A percentile compares a stretch with the other conserved stretches of the same genome.
Evolutionary conservation across 2,113 vertebrate species (phyloP).

Genomic region (Dromiciops gliroides): DNA sequence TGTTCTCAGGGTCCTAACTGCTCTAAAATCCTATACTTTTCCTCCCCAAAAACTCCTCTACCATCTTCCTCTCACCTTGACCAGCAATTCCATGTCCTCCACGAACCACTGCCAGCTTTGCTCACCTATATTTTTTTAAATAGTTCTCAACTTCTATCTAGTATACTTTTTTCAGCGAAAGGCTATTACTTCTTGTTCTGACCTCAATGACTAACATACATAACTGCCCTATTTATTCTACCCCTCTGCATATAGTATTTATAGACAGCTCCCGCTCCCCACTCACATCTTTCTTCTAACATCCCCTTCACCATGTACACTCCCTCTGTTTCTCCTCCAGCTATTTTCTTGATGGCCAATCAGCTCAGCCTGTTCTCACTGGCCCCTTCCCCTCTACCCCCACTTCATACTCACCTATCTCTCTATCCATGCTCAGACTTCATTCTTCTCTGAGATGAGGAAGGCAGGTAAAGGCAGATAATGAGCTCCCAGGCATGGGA

Average conservation of each 20-base stretch:
- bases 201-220: conserved; percentile 81
- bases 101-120: background rate
- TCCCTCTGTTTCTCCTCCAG: background rate
- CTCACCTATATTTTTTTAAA: conserved; percentile 22
- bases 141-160: conserved; percentile 10
- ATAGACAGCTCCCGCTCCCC: conserved; percentile 67
- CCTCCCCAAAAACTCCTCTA: background rate
- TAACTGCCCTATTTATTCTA: conserved; percentile 78
- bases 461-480: background rate
- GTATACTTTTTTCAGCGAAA: conserved; percentile 21
- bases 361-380: background rate
- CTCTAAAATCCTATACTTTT: background rate
- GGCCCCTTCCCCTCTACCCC: background rate
- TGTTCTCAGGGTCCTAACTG: background rate
- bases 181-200: conserved; percentile 43
- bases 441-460: background rate
- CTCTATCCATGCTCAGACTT: background rate
- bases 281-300: background rate
- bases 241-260: conserved; percentile 74
- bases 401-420: background rate
- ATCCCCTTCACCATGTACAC: background rate
- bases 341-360: background rate
- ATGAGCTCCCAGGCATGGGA: background rate
- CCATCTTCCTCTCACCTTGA: conserved; percentile 1
- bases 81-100: background rate